Base-by-base conservation (phyloP, 1,140 invertebrate species). In the Drosophila auraria region DNA sequence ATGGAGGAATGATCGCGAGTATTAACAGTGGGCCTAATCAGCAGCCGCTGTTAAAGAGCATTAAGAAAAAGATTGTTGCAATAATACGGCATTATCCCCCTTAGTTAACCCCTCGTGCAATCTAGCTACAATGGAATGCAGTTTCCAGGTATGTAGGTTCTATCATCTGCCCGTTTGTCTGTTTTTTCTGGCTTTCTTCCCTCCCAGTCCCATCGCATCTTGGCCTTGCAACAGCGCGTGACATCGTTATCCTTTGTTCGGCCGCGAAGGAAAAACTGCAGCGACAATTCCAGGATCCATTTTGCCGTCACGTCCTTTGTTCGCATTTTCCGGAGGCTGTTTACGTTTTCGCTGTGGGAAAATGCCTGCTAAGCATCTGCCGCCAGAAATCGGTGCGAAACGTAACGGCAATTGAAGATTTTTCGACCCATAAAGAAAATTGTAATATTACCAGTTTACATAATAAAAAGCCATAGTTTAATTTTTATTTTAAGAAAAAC, bases 171-270 rank as follows among this genome's bases (percentile, higher is more conserved):
- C 49, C 58, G 20, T 17, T 40, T 25, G 23, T 27, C 40, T 60
- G 14, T 33, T 51, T 36, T 70, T 36, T 23, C 30, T 66, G 14
- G 42, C 45, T 50, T 40, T 20, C 17, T 38, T 40, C 42, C 61
- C 40, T 69, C 36, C 27, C 60, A 58, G 47, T 51, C 36, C 60
- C 61, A 47, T 54, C 20, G 51, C 33, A 44, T 68, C 44, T 57
- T 47, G 60, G 57, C 53, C 68, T 80, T 83, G 73, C 79, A 87
- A 75, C 84, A 75, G 86, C 84, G 84, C 84, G 86, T 89, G 84
- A 87, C 84, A 87, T 87, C 77, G 81, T 81, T 90, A 78, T 71
- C 86, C 82, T 81, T 90, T 90, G 78, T 82, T 27, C 40, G 20
- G 5, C 8, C 47, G 56, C 20, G 23, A 56, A 47, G 49, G 47